Conservation (phyloP, 2,797 vertebrate genomes). For the Melanotaenia pygmaea region DNA sequence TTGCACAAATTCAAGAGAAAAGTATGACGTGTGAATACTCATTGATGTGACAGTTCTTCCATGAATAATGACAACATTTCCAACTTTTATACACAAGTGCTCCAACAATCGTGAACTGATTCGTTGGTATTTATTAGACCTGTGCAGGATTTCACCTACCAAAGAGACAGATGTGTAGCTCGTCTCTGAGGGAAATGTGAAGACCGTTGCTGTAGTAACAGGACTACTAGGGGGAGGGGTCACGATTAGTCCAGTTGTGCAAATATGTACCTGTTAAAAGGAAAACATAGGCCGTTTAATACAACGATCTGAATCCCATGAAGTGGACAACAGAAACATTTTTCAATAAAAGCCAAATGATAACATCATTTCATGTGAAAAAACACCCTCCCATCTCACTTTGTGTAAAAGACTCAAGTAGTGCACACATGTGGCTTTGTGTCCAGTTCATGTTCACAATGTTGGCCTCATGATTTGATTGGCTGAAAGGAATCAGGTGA, state of each 20-base stretch:
- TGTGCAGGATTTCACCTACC: constrained; percentile 69
- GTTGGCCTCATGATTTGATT: constrained; percentile 24
- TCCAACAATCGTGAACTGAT: neutral
- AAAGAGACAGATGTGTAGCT: constrained; percentile 87
- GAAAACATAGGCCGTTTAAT: constrained; percentile 33
- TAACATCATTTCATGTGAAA: neutral
- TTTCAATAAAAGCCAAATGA: neutral
- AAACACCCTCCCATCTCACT: constrained; percentile 28
- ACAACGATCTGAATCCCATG: neutral
- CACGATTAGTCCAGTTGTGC: constrained; percentile 95
- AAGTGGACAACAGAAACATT: neutral
- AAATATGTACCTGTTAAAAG: constrained; percentile 93
- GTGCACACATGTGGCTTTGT: constrained; percentile 30
- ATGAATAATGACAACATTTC: neutral
- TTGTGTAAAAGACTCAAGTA: constrained; percentile 41
- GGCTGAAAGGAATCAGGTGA: constrained; percentile 53
- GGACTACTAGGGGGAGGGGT: constrained; percentile 98
- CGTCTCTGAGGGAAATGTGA: constrained; percentile 93
- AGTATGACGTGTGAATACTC: neutral
- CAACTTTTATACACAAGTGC: neutral
- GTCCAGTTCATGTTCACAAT: constrained; percentile 23
- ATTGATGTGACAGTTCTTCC: neutral
- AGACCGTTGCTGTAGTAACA: constrained; percentile 93
- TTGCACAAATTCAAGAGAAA: neutral
- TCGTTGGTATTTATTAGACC: neutral